Evolutionary conservation across 2,888 invertebrate genomes (phyloP), one percentile per base, ranked within the genome.

Genomic region (Drosophila longiperda): DNA sequence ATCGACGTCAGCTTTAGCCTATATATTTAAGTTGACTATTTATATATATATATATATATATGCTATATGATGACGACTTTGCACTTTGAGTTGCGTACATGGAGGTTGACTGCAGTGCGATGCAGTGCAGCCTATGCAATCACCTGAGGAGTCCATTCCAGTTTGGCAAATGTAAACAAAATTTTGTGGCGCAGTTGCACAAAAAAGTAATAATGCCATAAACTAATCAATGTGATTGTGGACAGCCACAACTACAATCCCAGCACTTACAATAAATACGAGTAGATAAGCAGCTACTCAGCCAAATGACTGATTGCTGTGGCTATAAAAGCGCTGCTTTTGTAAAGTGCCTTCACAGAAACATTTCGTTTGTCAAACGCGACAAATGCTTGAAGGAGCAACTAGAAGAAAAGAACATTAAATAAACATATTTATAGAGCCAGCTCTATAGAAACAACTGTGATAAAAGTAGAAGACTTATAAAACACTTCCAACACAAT

Each of bases 201-300:
- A 53, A 64, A 58, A 23, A 23, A 8, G 45, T 15, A 38, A 38
- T 23, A 73, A 45, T 12, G 61, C 29, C 68, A 62, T 88, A 62
- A 86, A 83, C 67, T 72, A 83, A 80, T 87, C 84, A 81, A 89
- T 86, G 45, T 68, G 57, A 64, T 61, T 55, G 50, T 67, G 69
- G 23, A 29, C 52, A 52, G 50, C 48, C 1, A 36, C 29, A 49
- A 60, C 42, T 15, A 62, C 49, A 61, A 68, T 32, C 40, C 52
- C 52, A 68, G n/a, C 38, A 57, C 34, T 67, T 54, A 58, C 66
- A 66, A 48, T 70, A 26, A 54, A 17, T 38, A 15, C 8, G 26
- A 12, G 38, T 1, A 15, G 73, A 85, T 77, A 70, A 76, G 67
- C 52, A 15, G 63, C 62, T 50, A 72, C 69, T 54, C 57, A 54